Percentiles rank a stretch among this genome's conserved stretches.
Evolutionary conservation across 2,888 invertebrate genomes (phyloP).

Genomic region (Phyto melanocephala): DNA sequence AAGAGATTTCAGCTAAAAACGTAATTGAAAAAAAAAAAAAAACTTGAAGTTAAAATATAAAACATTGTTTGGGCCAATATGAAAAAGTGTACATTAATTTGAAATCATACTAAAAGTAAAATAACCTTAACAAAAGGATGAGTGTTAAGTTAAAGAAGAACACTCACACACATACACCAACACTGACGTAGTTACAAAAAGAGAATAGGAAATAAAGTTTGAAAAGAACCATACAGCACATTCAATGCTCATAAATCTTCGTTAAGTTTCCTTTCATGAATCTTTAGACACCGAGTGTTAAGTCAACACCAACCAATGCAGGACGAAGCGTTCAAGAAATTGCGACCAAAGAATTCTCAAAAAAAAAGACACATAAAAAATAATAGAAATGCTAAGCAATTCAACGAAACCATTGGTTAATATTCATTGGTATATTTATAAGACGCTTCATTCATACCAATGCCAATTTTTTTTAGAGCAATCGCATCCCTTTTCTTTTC

Average conservation of each 20-base stretch:
- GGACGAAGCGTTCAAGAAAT: conserved; percentile 35
- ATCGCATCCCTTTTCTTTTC: neutral
- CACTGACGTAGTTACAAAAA: neutral
- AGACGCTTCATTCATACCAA: conserved; percentile 30
- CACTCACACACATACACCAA: neutral
- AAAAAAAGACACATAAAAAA: too few species aligned
- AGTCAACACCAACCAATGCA: conserved; percentile 55
- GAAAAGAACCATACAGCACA: conserved; percentile 62
- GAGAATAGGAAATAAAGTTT: conserved; percentile 48
- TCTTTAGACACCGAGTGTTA: conserved; percentile 44
- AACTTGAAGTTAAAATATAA: conserved; percentile 24
- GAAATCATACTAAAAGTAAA: conserved; percentile 51
- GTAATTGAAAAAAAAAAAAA: neutral
- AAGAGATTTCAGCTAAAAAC: neutral
- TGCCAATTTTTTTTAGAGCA: conserved; percentile 32
- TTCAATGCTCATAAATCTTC: conserved; percentile 64
- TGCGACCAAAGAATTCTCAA: conserved; percentile 46
- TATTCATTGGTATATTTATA: conserved; percentile 40
- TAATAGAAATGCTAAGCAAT: neutral
- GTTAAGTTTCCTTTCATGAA: conserved; percentile 61
- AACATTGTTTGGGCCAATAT: conserved; percentile 12
- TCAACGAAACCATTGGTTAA: conserved; percentile 39
- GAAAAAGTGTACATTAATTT: conserved; percentile 45
- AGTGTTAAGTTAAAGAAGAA: conserved; percentile 1
- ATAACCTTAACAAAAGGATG: conserved; percentile 41